Evolutionary conservation across 2,888 invertebrate genomes (phyloP).

Genomic region (Phortica okadai): DNA sequence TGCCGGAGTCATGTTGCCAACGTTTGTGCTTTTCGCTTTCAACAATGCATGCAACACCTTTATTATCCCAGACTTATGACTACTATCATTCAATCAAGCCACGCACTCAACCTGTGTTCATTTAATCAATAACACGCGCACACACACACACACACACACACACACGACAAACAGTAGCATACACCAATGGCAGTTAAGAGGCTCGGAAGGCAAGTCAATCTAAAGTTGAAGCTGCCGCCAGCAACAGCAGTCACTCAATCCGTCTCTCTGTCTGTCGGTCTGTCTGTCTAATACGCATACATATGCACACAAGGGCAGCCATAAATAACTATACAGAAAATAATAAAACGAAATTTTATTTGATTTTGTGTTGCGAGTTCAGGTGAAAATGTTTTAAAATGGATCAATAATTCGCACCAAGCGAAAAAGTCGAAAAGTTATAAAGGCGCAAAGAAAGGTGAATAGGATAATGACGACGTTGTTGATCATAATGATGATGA

Average conservation of each 20-base stretch:
- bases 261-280: not conserved
- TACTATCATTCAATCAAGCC: slow-evolving; percentile 54
- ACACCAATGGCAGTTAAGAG: not conserved
- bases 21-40: not conserved
- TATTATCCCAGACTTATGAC: not conserved
- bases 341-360: slow-evolving; percentile 8
- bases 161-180: not conserved
- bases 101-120: not conserved
- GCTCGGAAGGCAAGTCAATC: not conserved
- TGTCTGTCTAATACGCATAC: not conserved
- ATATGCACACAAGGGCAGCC: slow-evolving; percentile 41
- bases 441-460: not conserved
- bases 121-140: slow-evolving; percentile 33
- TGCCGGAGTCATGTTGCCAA: not conserved
- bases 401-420: slow-evolving; percentile 61
- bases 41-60: not conserved
- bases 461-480: not conserved
- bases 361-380: slow-evolving; percentile 10
- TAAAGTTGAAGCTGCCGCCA: not conserved
- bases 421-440: slow-evolving; percentile 11
- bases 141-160: slow-evolving; percentile 30
- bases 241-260: not conserved
- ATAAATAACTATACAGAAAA: not conserved
- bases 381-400: slow-evolving; percentile 50
- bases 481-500: not conserved